Base-by-base conservation (phyloP, 2,113 vertebrate species). In the Anhinga anhinga region DNA sequence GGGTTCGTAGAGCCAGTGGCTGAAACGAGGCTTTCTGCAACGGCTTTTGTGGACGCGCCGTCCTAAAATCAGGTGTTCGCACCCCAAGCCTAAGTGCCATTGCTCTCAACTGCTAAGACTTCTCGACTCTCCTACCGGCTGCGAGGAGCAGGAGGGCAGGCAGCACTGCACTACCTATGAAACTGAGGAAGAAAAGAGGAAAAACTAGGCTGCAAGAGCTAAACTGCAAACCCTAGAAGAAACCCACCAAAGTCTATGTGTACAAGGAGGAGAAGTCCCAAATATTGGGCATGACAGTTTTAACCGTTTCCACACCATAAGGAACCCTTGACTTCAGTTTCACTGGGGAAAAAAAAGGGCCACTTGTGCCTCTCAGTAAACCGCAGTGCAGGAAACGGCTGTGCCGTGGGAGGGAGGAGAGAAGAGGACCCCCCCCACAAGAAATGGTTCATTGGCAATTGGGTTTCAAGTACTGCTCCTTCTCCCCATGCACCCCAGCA, bases 161-260 rank as follows among this genome's bases (percentile, higher is more conserved):
- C 53, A 86, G 58, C 1, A 2, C 53, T 44, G 38, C 4, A 3
- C 69, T 47, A 53, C 32, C 69, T 84, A 61, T 1, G 2, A 62
- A 81, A 56, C 16, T 0, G 7, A 96, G 85, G 70, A 95, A 94
- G 77, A 82, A 66, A 76, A 80, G 40, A 77, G 62, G 73, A 53
- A 49, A 81, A 66, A 66, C 71, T 23, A 78, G 65, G 69, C n/a
- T 34, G 42, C 27, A 74, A 90, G 76, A 96, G 53, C 76, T 92
- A 19, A 69, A 49, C 69, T 86, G 53, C 36, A 90, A 90, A 74
- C 13, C 76, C 82, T 84, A 82, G 49, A 65, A 95, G 67, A 81
- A 94, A 44, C 87, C 42, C 86, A 83, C 49, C 4, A 0, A 87
- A 62, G 27, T 27, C 90, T 83, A 0, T 1, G 1, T 34, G 47